phyloP scores from a whole-genome alignment of 1,140 invertebrate genomes.

The Drosophila chauvacae region DNA sequence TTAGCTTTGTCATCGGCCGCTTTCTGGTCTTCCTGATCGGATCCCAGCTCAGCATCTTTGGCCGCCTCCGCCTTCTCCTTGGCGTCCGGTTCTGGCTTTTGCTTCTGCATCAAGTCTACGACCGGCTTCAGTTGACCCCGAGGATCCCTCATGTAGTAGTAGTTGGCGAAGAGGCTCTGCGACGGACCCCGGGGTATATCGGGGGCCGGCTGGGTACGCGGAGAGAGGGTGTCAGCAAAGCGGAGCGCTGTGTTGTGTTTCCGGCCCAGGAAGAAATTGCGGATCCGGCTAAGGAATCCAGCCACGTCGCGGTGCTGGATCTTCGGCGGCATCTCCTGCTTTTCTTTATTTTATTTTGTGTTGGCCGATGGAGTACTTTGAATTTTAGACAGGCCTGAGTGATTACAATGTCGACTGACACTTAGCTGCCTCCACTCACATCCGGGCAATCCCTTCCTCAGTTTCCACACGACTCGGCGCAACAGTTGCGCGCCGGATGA shows the following conservation, averaged over 20 bases:
- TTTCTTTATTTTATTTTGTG: neutral
- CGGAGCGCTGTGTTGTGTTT: slow-evolving; percentile 43
- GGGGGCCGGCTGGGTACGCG: slow-evolving; percentile 24
- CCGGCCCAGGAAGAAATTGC: slow-evolving; percentile 64
- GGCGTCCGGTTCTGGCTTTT: slow-evolving; percentile 10
- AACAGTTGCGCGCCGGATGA: slow-evolving; percentile 53
- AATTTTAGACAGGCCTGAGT: slow-evolving; percentile 28
- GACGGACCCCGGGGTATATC: slow-evolving; percentile 8
- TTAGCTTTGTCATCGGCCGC: neutral
- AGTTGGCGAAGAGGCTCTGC: slow-evolving; percentile 15
- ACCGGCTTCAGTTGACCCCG: slow-evolving; percentile 30
- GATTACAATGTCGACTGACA: slow-evolving; percentile 21
- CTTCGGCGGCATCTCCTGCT: slow-evolving; percentile 28
- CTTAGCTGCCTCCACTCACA: neutral
- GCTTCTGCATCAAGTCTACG: slow-evolving; percentile 44
- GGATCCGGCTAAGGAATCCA: slow-evolving; percentile 46
- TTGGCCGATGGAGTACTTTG: neutral
- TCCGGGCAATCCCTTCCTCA: slow-evolving; percentile 10
- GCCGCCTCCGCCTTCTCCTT: slow-evolving; percentile 14
- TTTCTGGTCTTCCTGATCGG: neutral
- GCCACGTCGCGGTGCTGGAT: slow-evolving; percentile 62
- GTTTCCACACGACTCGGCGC: slow-evolving; percentile 47
- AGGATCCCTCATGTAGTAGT: slow-evolving; percentile 53
- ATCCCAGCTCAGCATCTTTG: neutral
- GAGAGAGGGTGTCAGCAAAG: slow-evolving; percentile 34